Conservation (phyloP, 2,113 vertebrate species). For the Rhizomys pruinosus region DNA sequence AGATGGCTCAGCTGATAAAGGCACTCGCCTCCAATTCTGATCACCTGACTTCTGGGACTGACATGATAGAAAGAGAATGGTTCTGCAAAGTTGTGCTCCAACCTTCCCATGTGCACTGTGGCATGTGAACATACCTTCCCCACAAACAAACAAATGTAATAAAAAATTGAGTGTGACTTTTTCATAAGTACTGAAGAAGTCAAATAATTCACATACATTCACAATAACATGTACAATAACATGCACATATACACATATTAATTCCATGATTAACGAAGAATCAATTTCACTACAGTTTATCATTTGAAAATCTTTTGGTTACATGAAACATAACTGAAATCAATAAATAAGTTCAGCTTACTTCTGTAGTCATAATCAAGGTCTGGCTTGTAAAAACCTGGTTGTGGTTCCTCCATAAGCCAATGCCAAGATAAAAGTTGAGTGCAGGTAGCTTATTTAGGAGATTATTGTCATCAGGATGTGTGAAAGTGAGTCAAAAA, state of each 20-base stretch:
- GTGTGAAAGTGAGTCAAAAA: neutral
- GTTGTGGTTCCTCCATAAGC: neutral
- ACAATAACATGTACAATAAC: neutral
- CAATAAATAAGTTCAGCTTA: neutral
- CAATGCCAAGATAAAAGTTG: neutral
- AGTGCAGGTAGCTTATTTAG: neutral
- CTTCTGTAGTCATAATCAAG: neutral
- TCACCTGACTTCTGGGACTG: neutral
- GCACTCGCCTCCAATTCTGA: neutral
- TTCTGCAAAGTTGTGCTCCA: neutral
- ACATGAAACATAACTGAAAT: neutral
- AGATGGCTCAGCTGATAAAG: neutral
- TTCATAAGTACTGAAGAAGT: neutral
- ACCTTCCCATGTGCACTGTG: too few relatives aligned
- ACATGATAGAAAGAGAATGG: neutral
- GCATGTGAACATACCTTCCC: neutral
- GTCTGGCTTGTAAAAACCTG: neutral
- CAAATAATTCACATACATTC: neutral
- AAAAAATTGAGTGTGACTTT: neutral
- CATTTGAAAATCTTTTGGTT: neutral
- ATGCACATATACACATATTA: too few relatives aligned
- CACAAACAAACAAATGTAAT: neutral
- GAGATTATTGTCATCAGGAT: neutral
- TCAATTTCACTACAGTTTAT: neutral
- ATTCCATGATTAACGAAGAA: slow-evolving; percentile 11